phyloP scores from a whole-genome alignment of 1,140 invertebrate genomes.

The Phortica variegata region DNA sequence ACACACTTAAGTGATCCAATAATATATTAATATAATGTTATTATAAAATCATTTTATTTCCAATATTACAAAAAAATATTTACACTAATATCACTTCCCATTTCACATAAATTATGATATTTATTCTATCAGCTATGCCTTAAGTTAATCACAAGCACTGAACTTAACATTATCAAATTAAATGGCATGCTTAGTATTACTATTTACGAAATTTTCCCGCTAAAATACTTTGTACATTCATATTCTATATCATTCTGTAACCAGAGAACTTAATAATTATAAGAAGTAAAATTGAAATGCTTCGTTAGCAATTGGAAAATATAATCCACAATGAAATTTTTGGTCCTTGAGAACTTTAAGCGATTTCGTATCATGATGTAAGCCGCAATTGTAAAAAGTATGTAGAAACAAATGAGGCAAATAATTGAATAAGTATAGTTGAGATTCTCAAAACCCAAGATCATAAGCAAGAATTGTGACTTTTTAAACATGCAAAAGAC shows the following conservation, averaged over 20 bases:
- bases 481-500: slow-evolving; percentile 71
- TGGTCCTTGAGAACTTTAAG: slow-evolving; percentile 23
- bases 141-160: slow-evolving; percentile 12
- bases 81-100: slow-evolving; percentile 16
- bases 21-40: no score
- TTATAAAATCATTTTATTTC: not conserved
- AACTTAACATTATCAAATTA: not conserved
- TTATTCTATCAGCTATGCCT: not conserved
- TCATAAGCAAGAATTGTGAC: slow-evolving; percentile 58
- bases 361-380: slow-evolving; percentile 46
- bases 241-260: no score
- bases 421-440: slow-evolving; percentile 39
- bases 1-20: no score
- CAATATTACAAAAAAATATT: not conserved
- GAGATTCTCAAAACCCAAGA: slow-evolving; percentile 47
- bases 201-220: no score
- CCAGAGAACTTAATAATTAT: slow-evolving; percentile 38
- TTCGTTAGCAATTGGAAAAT: slow-evolving; percentile 34
- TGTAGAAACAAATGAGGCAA: slow-evolving; percentile 42
- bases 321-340: slow-evolving; percentile 34
- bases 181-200: not conserved
- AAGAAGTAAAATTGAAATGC: slow-evolving; percentile 52
- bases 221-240: no score
- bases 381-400: slow-evolving; percentile 42
- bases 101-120: slow-evolving; percentile 6